phyloP scores from a whole-genome alignment of 2,113 vertebrate genomes.

The Rhinopithecus roxellana region DNA sequence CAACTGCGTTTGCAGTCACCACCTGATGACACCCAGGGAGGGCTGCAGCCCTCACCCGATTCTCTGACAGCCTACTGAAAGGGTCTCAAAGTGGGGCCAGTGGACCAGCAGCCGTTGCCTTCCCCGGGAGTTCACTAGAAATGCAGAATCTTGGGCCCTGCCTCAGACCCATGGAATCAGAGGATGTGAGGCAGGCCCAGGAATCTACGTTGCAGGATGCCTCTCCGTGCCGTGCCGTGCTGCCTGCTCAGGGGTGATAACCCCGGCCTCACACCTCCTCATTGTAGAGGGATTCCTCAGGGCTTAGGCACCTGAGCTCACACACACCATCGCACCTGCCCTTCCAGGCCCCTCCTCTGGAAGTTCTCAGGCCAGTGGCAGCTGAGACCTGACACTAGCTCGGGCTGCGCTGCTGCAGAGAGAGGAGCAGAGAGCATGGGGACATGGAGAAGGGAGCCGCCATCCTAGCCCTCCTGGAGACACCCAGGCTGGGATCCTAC shows the following conservation, averaged over 20 bases:
- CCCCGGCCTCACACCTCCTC: fast-evolving
- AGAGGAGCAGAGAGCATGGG: neutral
- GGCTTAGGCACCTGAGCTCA: too few species aligned
- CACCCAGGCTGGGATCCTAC: fast-evolving
- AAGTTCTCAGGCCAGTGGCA: neutral
- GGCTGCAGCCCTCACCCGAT: too few species aligned
- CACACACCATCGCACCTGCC: fast-evolving
- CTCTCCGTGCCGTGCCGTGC: fast-evolving
- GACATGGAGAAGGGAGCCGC: neutral
- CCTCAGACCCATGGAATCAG: neutral
- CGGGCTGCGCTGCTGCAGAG: fast-evolving
- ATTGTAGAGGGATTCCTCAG: fast-evolving
- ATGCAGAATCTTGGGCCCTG: neutral
- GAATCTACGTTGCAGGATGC: too few species aligned
- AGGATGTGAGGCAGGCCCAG: fast-evolving
- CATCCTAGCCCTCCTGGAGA: neutral
- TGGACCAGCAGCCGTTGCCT: too few species aligned
- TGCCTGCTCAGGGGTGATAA: neutral
- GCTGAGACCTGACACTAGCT: neutral
- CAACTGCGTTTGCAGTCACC: neutral
- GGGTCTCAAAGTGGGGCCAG: neutral
- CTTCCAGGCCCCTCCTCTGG: neutral
- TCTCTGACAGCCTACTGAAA: neutral
- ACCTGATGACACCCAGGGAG: neutral
- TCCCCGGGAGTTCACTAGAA: neutral